Conservation (phyloP, 2,888 invertebrate genomes). For the Sesamia inferens region DNA sequence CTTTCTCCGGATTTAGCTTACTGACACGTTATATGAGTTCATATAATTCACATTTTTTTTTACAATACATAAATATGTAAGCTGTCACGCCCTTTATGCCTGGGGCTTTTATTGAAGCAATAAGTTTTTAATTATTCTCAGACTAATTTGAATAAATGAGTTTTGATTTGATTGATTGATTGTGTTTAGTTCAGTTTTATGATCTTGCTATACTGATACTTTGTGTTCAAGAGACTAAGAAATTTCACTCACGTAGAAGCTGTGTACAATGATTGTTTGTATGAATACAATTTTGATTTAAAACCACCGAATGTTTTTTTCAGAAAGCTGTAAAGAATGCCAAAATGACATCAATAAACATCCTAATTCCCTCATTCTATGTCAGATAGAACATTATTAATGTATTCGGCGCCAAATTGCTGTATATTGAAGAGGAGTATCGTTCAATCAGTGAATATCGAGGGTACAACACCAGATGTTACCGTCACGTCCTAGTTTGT, state of each 20-base stretch:
- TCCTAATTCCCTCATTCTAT: slow-evolving; percentile 25
- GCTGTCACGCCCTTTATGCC: too few species aligned
- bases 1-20: too few species aligned
- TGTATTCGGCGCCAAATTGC: slow-evolving; percentile 62
- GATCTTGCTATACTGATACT: too few species aligned
- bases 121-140: too few species aligned
- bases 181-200: too few species aligned
- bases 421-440: slow-evolving; percentile 57
- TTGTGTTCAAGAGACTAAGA: too few species aligned
- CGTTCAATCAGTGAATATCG: slow-evolving; percentile 61
- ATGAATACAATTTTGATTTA: neutral
- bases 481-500: slow-evolving; percentile 50
- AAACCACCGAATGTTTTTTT: neutral
- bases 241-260: neutral
- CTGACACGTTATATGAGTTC: too few species aligned
- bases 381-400: slow-evolving; percentile 52
- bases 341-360: slow-evolving; percentile 34
- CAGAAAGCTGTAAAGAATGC: neutral
- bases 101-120: too few species aligned
- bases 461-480: slow-evolving; percentile 62
- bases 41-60: too few species aligned
- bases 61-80: too few species aligned
- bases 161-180: too few species aligned
- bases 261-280: neutral
- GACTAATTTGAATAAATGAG: too few species aligned